Conservation (phyloP, 2,888 invertebrate species). For the Emmelina monodactyla region DNA sequence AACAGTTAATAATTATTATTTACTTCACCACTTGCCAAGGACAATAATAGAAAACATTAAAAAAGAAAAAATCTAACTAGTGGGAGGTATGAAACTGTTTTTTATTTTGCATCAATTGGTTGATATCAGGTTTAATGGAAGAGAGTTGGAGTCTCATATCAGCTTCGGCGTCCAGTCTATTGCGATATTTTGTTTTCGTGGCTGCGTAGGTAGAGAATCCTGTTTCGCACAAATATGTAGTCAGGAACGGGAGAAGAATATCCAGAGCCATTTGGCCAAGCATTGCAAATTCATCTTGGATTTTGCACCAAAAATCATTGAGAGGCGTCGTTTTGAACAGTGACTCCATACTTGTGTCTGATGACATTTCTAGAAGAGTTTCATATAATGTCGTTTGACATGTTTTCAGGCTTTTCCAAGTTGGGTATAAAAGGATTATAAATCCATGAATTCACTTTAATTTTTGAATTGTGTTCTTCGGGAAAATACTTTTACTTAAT, state of each 20-base stretch:
- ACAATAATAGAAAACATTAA: slow-evolving; percentile 12
- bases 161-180: slow-evolving; percentile 21
- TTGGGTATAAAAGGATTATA: slow-evolving; percentile 21
- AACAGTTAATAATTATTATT: no score
- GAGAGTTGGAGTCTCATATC: slow-evolving; percentile 20
- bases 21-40: slow-evolving; percentile 10
- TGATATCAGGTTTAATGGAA: slow-evolving; percentile 20
- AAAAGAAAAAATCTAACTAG: slow-evolving; percentile 9
- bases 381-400: slow-evolving; percentile 21
- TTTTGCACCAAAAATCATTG: slow-evolving; percentile 23
- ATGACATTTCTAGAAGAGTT: slow-evolving; percentile 22
- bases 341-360: slow-evolving; percentile 22
- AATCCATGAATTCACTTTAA: slow-evolving; percentile 22
- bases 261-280: slow-evolving; percentile 18
- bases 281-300: slow-evolving; percentile 21
- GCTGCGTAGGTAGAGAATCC: slow-evolving; percentile 17
- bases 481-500: no score
- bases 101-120: slow-evolving; percentile 19
- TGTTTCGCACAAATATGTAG: no score
- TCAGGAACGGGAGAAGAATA: slow-evolving; percentile 13
- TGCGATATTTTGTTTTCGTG: slow-evolving; percentile 20
- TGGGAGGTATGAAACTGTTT: slow-evolving; percentile 18
- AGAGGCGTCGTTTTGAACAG: slow-evolving; percentile 22
- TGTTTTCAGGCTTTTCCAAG: slow-evolving; percentile 20
- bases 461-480: slow-evolving; percentile 20